Evolutionary conservation across 2,888 invertebrate genomes (phyloP).

Genomic region (Drosophila infuscata): DNA sequence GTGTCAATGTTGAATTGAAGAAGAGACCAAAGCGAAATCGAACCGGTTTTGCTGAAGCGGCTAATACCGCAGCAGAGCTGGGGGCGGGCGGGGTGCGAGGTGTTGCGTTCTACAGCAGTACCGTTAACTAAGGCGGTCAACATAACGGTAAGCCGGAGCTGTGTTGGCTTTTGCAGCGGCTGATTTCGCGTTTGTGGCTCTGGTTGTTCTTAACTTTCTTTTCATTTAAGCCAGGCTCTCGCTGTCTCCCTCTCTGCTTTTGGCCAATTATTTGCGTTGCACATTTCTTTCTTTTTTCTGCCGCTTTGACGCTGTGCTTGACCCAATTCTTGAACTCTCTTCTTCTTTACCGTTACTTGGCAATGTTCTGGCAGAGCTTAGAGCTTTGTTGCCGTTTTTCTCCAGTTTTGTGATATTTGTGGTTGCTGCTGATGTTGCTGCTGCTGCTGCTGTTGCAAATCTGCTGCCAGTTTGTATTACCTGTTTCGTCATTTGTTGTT

Average conservation of each 20-base stretch:
- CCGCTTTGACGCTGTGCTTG: conserved; percentile 37
- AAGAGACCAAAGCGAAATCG: conserved; percentile 11
- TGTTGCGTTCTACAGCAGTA: conserved; percentile 40
- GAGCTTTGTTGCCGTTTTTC: conserved; percentile 26
- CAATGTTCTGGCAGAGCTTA: conserved; percentile 34
- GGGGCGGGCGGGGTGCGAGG: background rate
- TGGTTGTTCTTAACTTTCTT: conserved; percentile 59
- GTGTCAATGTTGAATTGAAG: conserved; percentile 43
- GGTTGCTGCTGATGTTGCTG: conserved; percentile 63
- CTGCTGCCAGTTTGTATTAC: conserved; percentile 66
- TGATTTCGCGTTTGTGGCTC: conserved; percentile 9
- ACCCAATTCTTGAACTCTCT: conserved; percentile 71
- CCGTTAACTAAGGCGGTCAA: conserved; percentile 76
- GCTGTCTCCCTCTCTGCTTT: conserved; percentile 3
- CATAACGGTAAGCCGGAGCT: conserved; percentile 64
- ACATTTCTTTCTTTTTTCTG: conserved; percentile 20
- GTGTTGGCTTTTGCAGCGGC: conserved; percentile 7
- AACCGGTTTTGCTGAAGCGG: conserved; percentile 38
- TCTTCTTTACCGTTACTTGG: conserved; percentile 52
- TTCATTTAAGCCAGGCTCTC: conserved; percentile 45
- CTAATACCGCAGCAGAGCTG: background rate
- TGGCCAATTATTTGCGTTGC: conserved; percentile 56
- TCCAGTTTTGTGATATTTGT: conserved; percentile 62
- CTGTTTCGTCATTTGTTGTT: conserved; percentile 43
- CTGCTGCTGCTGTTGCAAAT: conserved; percentile 64